These are phyloP conservation scores for Saturnia japonica DNA, from an alignment of 2,888 invertebrate species.

Conservation along the genomic window DNA sequence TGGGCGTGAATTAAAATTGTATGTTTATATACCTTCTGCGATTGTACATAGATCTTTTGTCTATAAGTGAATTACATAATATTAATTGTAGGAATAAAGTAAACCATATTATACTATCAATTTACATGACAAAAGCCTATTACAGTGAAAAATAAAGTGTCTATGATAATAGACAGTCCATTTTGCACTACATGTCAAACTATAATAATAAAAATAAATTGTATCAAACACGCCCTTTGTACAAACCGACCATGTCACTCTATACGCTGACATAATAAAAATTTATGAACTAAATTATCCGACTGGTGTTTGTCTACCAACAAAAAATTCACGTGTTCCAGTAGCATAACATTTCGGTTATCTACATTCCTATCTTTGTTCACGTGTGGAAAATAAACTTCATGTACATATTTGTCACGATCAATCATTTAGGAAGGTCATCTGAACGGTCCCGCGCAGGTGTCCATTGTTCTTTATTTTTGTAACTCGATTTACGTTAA, in stretches of 20 bases:
- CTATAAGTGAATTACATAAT: too few species aligned
- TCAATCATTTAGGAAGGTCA: slow-evolving; percentile 69
- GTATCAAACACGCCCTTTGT: background rate
- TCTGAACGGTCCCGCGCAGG: slow-evolving; percentile 37
- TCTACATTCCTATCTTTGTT: slow-evolving; percentile 51
- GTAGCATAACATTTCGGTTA: slow-evolving; percentile 57
- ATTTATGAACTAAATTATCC: background rate
- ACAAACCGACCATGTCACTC: background rate
- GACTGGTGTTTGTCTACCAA: slow-evolving; percentile 3
- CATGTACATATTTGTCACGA: slow-evolving; percentile 61
- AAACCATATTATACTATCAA: too few species aligned
- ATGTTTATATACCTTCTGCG: too few species aligned
- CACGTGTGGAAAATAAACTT: slow-evolving; percentile 47
- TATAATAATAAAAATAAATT: background rate
- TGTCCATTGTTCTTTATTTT: slow-evolving; percentile 39
- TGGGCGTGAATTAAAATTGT: too few species aligned
- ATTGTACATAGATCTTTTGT: too few species aligned
- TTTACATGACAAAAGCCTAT: too few species aligned
- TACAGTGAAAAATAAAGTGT: too few species aligned
- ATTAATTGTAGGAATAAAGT: too few species aligned
- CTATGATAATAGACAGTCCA: background rate
- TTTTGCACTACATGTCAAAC: background rate
- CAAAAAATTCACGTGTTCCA: slow-evolving; percentile 22
- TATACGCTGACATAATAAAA: slow-evolving; percentile 6
- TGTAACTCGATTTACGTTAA: slow-evolving; percentile 12